Base-by-base conservation (phyloP, 2,113 vertebrate genomes). In the Lycaon pictus region DNA sequence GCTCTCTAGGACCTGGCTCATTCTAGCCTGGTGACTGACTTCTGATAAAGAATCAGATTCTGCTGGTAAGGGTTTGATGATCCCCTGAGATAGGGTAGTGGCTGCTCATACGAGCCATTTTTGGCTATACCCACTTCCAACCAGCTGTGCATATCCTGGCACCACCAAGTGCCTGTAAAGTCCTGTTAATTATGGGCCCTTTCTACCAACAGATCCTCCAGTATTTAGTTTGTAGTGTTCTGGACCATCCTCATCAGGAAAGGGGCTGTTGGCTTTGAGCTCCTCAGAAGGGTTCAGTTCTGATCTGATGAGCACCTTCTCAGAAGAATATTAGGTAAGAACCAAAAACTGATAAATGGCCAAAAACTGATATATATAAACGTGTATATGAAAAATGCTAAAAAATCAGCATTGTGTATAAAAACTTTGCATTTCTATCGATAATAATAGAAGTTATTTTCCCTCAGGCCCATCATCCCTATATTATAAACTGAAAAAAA, bases 361-460 rank as follows among this genome's bases (percentile, higher is more conserved):
- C 43, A 43, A 43, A 43, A 43, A 43, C 43, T 43, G 43, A 43
- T n/a, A 96, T 27, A 67, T 88, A 55, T 56, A 80, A 90, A 80
- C 11, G 25, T 82, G 11, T 25, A 6, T 12, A 12, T n/a, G 20
- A 80, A 96, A 96, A 76, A 86, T 29, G 23, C 48, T 92, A 65
- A 63, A 94, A 65, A n/a, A 83, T 5, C 1, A 76, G 23, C 51
- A 48, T 43, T 67, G 16, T 32, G 7, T 92, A 76, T 35, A 80
- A 77, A 80, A 89, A 87, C 43, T 94, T 96, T 80, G 76, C 15
- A 80, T 94, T 83, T 82, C 55, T 79, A 71, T 74, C 35, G 85
- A 69, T 67, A 96, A 96, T 88, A 84, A 53, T 37, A 79, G 55
- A 97, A 81, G 25, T 92, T 60, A 56, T 90, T 65, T 96, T 88